Base-by-base conservation (phyloP, 2,888 invertebrate genomes). In the Myathropa florea region DNA sequence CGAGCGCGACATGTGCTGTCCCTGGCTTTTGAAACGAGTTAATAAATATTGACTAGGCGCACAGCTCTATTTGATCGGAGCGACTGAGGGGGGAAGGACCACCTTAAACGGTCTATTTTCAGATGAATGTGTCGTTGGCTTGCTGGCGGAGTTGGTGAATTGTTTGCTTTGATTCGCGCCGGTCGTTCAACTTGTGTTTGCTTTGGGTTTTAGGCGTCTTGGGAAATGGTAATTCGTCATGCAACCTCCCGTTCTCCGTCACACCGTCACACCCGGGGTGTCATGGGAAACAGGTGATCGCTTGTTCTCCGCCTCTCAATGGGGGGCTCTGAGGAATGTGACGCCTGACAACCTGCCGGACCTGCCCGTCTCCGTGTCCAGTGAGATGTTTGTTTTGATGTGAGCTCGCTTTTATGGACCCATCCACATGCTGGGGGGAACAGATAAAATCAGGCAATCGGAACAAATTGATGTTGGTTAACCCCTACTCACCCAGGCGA, bases 1-100 rank as follows among this genome's bases (percentile, higher is more conserved):
- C n/a, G 18, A 18, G 18, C 26, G 53, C 70, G 30, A n/a, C 21
- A n/a, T 39, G 28, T 12, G 36, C 53, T 60, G 73, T 70, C 36
- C 55, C 60, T 72, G 71, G 33, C 72, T 77, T 4, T 18, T 46
- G 46, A 55, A 85, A 72, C 81, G 60, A 85, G 85, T 77, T 78
- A 82, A 82, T 85, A 85, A 82, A 85, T 85, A 82, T 78, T 82
- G 68, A 18, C 77, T 60, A 71, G 76, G 72, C 72, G 68, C 78
- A 82, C 85, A 78, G 70, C 81, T 81, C 63, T 39, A 77, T 85
- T 85, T 85, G 71, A 57, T 30, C 72, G 28, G 67, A 24, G 28
- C 9, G n/a, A 26, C 3, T n/a, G 57, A 28, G 30, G 12, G 76
- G 59, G 46, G 68, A 46, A 2, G 60, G 30, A 39, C 23, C 24